Conservation (phyloP, 2,797 vertebrate genomes). For the Basileuterus tristriatus region DNA sequence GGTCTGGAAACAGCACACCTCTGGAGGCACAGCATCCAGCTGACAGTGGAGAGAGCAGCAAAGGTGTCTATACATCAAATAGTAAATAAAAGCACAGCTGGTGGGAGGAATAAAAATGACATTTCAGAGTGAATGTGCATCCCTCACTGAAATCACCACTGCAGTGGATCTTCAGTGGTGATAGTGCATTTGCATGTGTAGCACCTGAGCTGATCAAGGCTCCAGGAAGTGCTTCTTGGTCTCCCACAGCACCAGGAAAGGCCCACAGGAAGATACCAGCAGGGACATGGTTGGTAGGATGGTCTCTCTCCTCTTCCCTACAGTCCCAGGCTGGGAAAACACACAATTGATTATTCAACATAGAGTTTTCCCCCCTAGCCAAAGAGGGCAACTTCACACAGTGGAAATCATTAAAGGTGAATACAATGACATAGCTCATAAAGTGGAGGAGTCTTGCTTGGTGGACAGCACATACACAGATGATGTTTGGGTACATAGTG, state of each 20-base stretch:
- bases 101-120: neutral
- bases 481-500: neutral
- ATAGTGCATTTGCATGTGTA: neutral
- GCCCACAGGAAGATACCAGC: neutral
- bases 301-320: neutral
- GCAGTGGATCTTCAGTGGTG: neutral
- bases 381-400: neutral
- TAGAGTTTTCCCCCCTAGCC: neutral
- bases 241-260: neutral
- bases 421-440: fast-evolving
- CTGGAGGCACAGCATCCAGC: neutral
- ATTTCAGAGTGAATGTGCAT: neutral
- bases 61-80: neutral
- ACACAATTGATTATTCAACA: neutral
- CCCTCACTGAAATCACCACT: neutral
- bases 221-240: neutral
- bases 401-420: neutral
- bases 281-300: neutral
- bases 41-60: neutral
- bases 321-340: neutral
- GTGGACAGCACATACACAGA: neutral
- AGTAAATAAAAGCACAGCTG: neutral
- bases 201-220: neutral
- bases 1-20: fast-evolving
- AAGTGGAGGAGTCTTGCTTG: neutral